Evolutionary conservation across 2,113 vertebrate genomes (phyloP).

Genomic region (Eudyptes chrysolophus): DNA sequence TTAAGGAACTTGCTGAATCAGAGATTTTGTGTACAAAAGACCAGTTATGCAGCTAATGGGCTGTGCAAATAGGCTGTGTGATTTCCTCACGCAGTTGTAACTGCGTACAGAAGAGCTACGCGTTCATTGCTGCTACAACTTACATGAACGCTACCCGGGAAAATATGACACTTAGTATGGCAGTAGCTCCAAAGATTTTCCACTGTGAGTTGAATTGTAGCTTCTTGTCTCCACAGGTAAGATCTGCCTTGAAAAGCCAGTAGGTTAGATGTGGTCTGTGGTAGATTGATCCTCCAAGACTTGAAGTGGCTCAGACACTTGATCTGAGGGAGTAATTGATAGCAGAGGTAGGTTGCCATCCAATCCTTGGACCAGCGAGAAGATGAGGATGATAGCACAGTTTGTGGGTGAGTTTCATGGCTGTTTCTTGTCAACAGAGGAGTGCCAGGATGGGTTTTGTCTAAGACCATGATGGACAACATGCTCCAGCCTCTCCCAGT

Average conservation of each 20-base stretch:
- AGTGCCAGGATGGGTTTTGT: background rate
- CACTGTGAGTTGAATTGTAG: background rate
- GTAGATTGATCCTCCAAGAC: background rate
- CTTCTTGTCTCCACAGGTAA: background rate
- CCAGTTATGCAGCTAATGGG: constrained; percentile 12
- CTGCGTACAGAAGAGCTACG: background rate
- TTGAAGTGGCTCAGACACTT: background rate
- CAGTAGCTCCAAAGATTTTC: background rate
- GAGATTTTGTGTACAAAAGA: constrained; percentile 46
- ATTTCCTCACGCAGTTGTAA: background rate
- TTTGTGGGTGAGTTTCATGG: background rate
- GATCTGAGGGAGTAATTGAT: constrained; percentile 15
- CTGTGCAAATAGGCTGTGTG: constrained; percentile 26
- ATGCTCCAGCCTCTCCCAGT: background rate
- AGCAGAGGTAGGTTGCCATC: background rate
- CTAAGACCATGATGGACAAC: background rate
- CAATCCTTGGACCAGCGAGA: background rate
- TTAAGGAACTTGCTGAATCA: constrained; percentile 57
- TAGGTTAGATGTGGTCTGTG: background rate
- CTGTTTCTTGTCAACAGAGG: background rate
- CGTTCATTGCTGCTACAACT: background rate
- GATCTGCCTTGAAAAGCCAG: background rate
- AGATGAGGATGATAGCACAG: background rate
- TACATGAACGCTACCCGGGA: rapidly evolving
- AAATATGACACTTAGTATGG: background rate